These are phyloP conservation scores for Leucopsar rothschildi DNA, from an alignment of 2,113 vertebrate species.

Conservation along the genomic window DNA sequence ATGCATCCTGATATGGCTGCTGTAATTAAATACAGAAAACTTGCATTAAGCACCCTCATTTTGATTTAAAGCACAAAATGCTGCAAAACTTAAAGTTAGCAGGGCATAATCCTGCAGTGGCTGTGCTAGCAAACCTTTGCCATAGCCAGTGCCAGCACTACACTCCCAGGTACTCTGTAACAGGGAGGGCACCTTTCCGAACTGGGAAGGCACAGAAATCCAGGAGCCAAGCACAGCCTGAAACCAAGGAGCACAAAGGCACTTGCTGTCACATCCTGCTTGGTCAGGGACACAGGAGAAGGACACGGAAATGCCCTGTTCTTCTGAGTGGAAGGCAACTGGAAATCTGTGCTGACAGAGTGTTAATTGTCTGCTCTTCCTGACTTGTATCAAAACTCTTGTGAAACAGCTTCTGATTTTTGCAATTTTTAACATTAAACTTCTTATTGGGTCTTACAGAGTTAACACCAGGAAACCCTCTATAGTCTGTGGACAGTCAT, in stretches of 20 bases:
- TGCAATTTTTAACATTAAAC: background rate
- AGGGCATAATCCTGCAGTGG: background rate
- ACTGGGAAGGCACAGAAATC: background rate
- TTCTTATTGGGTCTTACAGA: background rate
- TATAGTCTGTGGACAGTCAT: background rate
- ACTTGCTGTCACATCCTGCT: background rate
- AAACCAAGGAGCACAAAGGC: background rate
- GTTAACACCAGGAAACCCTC: background rate
- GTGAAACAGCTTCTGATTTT: background rate
- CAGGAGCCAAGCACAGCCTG: background rate
- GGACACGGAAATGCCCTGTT: background rate
- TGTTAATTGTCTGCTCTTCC: background rate
- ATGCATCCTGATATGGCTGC: background rate
- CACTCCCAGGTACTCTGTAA: background rate
- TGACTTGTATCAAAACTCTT: background rate
- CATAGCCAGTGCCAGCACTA: background rate
- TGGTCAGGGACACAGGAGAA: background rate
- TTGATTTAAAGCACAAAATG: conserved; percentile 28
- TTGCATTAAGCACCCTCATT: background rate
- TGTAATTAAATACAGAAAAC: conserved; percentile 45
- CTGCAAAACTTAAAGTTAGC: background rate
- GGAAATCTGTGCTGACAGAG: background rate
- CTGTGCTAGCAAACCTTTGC: background rate
- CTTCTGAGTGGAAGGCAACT: background rate
- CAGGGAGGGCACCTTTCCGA: background rate